Percentiles rank a stretch among this genome's conserved stretches.
Evolutionary conservation across 2,797 vertebrate species (phyloP).

Genomic region (Chrysocyon brachyurus): DNA sequence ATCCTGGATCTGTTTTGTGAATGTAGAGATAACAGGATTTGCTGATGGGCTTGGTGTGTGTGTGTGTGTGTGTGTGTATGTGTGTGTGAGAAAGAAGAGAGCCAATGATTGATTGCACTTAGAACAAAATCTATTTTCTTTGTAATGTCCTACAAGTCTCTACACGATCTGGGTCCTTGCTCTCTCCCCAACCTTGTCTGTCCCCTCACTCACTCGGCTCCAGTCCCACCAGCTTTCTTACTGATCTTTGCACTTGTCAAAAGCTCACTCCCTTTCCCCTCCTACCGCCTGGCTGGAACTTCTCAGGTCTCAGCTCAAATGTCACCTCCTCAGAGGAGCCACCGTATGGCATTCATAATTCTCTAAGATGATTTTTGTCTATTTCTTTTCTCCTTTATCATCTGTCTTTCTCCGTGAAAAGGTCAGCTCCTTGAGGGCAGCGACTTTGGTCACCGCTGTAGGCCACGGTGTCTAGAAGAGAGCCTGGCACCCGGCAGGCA

Average conservation of each 20-base stretch:
- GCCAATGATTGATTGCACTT: slow-evolving; percentile 34
- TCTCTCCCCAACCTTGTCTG: background rate
- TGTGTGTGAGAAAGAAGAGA: background rate
- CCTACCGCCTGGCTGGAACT: background rate
- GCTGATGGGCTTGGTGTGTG: background rate
- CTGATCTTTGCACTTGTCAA: background rate
- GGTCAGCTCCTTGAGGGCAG: slow-evolving; percentile 10
- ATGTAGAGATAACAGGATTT: background rate
- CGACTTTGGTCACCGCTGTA: background rate
- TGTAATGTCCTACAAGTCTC: background rate
- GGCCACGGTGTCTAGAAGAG: background rate
- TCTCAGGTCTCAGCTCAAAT: slow-evolving; percentile 13
- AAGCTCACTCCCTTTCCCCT: background rate
- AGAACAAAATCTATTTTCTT: slow-evolving; percentile 39
- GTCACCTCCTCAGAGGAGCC: slow-evolving; percentile 34
- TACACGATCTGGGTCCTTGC: background rate
- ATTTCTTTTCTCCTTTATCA: background rate
- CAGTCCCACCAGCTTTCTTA: background rate
- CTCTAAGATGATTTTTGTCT: slow-evolving; percentile 14
- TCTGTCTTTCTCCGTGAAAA: background rate
- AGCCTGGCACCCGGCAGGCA: background rate
- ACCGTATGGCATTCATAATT: background rate
- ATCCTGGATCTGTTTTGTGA: background rate
- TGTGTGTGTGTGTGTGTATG: background rate
- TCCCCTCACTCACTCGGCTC: background rate